Base-by-base conservation (phyloP, 2,888 invertebrate species). In the Callyntrura guangdongensis region DNA sequence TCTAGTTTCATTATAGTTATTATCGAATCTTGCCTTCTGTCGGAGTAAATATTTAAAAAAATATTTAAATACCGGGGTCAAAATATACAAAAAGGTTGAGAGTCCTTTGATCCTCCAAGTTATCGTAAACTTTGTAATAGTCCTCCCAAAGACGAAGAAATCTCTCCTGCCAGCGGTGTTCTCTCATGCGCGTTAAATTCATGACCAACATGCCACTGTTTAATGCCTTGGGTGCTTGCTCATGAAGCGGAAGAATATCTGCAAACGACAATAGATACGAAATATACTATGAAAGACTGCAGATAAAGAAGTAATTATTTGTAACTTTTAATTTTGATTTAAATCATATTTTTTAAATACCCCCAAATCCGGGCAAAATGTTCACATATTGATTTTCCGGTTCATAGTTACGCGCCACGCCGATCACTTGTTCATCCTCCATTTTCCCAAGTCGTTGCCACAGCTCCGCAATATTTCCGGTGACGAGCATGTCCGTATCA, bases 171-270 rank as follows among this genome's bases (percentile, higher is more conserved):
- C 81, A 81, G 11, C n/a, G 1, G 14, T 25, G 2, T 27, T 59
- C 81, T 25, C 81, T 12, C 81, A 81, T 81, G 59, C 25, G 22
- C 1, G 81, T 81, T 9, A 81, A 36, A 11, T 81, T 81, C 81
- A 81, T 81, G 2, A 81, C 36, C 1, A 81, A 36, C 81, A 81
- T 59, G 9, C 81, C 81, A 11, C 59, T 59, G 36, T 81, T 81
- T 61, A 81, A 6, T 14, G 59, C 56, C 36, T 69, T 69, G 0
- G 69, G 69, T 27, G 67, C 67, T 9, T 25, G 9, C 27, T 67
- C 27, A 27, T 67, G 67, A 1, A 67, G 17, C 27, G 27, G 67
- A 2, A 61, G 61, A 61, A 64, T 64, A 22, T 64, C 56, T 56
- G n/a, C n/a, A n/a, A 14, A 56, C 14, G 9, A 14, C 4, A 12